A percentile compares a stretch with the other conserved stretches of the same genome.
These are phyloP conservation scores for Aradophagus sp. DNA, from an alignment of 1,140 invertebrate genomes.

Conservation along the genomic window DNA sequence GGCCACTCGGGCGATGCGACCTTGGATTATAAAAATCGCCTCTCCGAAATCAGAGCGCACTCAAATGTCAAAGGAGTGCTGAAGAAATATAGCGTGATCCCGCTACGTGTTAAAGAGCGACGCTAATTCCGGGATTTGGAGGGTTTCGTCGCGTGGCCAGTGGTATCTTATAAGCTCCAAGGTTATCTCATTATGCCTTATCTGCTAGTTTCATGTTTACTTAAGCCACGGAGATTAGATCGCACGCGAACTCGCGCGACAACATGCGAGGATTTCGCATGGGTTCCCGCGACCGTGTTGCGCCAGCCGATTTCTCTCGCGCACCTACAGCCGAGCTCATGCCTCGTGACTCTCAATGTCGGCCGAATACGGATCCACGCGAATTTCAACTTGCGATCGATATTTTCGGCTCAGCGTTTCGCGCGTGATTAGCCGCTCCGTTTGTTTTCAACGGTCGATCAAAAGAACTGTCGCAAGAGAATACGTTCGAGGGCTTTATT, in stretches of 20 bases:
- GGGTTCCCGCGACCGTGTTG: slow-evolving; percentile 25
- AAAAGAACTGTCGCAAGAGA: too few species aligned
- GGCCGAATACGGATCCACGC: slow-evolving; percentile 6
- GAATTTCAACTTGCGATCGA: slow-evolving; percentile 6
- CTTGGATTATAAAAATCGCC: slow-evolving; percentile 28
- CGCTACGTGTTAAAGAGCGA: slow-evolving; percentile 51
- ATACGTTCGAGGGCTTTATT: slow-evolving; percentile 17
- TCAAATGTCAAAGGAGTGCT: neutral
- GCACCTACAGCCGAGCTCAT: slow-evolving; percentile 10
- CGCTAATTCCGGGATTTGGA: slow-evolving; percentile 70
- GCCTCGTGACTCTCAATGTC: neutral
- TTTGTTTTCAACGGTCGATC: too few species aligned
- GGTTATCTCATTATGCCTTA: slow-evolving; percentile 73
- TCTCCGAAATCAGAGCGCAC: slow-evolving; percentile 14
- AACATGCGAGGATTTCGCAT: slow-evolving; percentile 58
- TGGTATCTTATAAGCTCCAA: slow-evolving; percentile 71
- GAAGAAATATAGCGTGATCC: slow-evolving; percentile 52
- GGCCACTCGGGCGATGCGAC: slow-evolving; percentile 1
- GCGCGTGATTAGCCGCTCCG: too few species aligned
- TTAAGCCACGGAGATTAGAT: slow-evolving; percentile 67
- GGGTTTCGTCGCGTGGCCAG: slow-evolving; percentile 73
- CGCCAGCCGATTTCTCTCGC: slow-evolving; percentile 6
- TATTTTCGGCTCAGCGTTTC: too few species aligned
- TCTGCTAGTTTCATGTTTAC: slow-evolving; percentile 68
- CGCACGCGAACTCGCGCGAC: slow-evolving; percentile 64